These are phyloP conservation scores for Dasysyrphus albostriatus DNA, from an alignment of 2,888 invertebrate species.

Conservation along the genomic window DNA sequence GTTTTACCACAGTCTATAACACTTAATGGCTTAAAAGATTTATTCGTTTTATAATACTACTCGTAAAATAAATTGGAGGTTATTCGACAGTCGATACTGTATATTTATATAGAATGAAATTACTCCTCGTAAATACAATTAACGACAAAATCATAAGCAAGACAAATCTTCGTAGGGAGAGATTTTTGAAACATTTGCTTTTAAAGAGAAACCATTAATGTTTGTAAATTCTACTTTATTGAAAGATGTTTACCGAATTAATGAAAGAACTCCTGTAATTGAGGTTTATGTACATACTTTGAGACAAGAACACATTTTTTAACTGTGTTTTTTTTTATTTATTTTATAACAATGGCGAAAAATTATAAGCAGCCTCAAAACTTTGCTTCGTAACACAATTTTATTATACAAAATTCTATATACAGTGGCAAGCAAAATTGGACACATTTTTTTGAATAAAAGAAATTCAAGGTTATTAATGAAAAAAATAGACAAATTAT, in stretches of 20 bases:
- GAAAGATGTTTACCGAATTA: background rate
- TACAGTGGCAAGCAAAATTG: too few species aligned
- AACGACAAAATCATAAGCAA: slow-evolving; percentile 34
- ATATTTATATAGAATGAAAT: background rate
- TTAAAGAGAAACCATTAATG: slow-evolving; percentile 12
- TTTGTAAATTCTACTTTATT: background rate
- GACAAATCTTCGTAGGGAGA: background rate
- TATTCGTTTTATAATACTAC: slow-evolving; percentile 19
- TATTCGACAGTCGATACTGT: slow-evolving; percentile 4
- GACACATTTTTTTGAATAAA: too few species aligned
- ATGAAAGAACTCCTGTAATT: background rate
- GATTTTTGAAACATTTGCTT: slow-evolving; percentile 2
- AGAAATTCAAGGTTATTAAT: too few species aligned
- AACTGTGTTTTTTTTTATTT: background rate
- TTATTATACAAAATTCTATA: too few species aligned
- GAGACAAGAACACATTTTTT: background rate
- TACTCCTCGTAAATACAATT: slow-evolving; percentile 18
- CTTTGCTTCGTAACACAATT: too few species aligned
- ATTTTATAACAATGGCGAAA: too few species aligned
- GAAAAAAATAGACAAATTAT: too few species aligned
- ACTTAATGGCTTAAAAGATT: slow-evolving; percentile 38
- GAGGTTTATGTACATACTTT: background rate
- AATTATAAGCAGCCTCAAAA: too few species aligned
- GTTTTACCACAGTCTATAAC: slow-evolving; percentile 14
- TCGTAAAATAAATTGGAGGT: slow-evolving; percentile 35